A percentile compares a stretch with the other conserved stretches of the same genome.
Evolutionary conservation across 2,888 invertebrate species (phyloP).

Genomic region (Polyommatus icarus): DNA sequence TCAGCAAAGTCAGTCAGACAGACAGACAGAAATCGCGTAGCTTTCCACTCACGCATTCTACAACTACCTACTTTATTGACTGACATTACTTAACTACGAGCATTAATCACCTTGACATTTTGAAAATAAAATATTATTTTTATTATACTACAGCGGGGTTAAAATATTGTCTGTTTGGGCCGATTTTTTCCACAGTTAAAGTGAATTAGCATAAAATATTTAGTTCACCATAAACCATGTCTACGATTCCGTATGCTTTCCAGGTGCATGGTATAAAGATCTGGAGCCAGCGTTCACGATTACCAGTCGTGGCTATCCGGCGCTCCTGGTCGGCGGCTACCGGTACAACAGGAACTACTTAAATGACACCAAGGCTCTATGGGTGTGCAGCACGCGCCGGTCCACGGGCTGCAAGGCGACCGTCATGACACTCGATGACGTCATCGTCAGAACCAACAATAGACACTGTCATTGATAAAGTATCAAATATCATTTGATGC

Average conservation of each 20-base stretch:
- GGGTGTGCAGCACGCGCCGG: slow-evolving; percentile 45
- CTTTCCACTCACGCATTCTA: too few relatives aligned
- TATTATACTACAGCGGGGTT: not conserved
- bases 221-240: not conserved
- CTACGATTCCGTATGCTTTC: not conserved
- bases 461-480: slow-evolving; percentile 45
- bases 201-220: not conserved
- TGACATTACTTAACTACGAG: too few relatives aligned
- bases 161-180: not conserved
- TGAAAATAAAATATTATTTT: not conserved
- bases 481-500: not conserved
- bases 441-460: slow-evolving; percentile 44
- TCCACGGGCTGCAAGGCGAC: slow-evolving; percentile 48
- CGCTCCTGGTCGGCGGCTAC: slow-evolving; percentile 37
- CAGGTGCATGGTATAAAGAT: not conserved
- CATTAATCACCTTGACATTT: not conserved
- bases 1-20: too few relatives aligned
- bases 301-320: slow-evolving; percentile 42
- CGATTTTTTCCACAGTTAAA: not conserved
- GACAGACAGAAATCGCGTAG: too few relatives aligned
- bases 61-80: too few relatives aligned
- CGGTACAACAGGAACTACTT: slow-evolving; percentile 40
- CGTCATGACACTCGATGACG: slow-evolving; percentile 47
- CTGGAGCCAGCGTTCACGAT: slow-evolving; percentile 31
- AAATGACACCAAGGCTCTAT: slow-evolving; percentile 36